Percentiles rank a stretch among this genome's conserved stretches.
Conservation (phyloP, 2,113 vertebrate genomes). For the Polyodon spathula region DNA sequence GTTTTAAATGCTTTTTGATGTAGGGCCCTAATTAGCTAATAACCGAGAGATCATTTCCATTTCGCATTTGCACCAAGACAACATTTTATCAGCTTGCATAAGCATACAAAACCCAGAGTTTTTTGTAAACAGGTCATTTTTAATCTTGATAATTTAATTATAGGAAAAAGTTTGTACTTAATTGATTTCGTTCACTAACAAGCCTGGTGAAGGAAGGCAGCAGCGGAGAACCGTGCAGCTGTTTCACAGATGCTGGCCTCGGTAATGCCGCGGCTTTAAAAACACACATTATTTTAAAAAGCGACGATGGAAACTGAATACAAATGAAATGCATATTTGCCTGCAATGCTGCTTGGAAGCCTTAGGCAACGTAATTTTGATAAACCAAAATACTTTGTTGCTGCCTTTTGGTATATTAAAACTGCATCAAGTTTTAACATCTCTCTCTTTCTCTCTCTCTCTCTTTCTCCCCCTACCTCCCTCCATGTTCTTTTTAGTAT, state of each 20-base stretch:
- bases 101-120: conserved; percentile 26
- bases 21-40: conserved; percentile 47
- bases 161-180: conserved; percentile 40
- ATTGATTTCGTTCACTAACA: conserved; percentile 25
- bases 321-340: conserved; percentile 17
- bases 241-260: conserved; percentile 45
- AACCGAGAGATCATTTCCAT: conserved; percentile 34
- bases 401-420: not conserved
- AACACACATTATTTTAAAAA: conserved; percentile 16
- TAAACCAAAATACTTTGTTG: not conserved
- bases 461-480: too few relatives aligned
- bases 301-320: conserved; percentile 21
- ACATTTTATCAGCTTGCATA: conserved; percentile 23
- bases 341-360: conserved; percentile 7
- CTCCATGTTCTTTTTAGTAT: conserved; percentile 75
- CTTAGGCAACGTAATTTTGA: conserved; percentile 1
- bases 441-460: not conserved
- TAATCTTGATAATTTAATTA: conserved; percentile 43
- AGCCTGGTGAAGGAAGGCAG: conserved; percentile 21
- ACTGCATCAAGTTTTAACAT: not conserved
- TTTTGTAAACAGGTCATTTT: conserved; percentile 46
- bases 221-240: conserved; percentile 31
- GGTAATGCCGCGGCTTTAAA: conserved; percentile 13
- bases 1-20: conserved; percentile 50
- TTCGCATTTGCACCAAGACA: conserved; percentile 24